These are phyloP conservation scores for Gnatocerus cornutus DNA, from an alignment of 2,888 invertebrate species.

Conservation along the genomic window DNA sequence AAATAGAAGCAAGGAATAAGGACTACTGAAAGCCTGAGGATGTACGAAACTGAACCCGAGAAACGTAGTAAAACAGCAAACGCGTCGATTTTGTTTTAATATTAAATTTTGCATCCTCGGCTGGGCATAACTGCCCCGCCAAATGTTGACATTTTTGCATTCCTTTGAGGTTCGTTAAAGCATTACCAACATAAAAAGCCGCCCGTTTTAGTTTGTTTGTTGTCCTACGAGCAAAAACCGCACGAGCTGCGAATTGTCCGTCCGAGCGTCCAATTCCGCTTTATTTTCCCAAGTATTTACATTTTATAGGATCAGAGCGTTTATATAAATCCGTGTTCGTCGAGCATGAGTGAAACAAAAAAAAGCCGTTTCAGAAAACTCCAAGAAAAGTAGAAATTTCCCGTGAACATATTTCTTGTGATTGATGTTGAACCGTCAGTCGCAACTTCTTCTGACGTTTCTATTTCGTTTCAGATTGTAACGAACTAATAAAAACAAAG, in stretches of 20 bases:
- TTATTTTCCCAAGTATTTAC: conserved; percentile 9
- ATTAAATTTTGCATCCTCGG: too few relatives aligned
- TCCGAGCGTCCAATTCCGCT: conserved; percentile 15
- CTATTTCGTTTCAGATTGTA: not conserved
- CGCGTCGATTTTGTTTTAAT: too few relatives aligned
- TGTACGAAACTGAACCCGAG: too few relatives aligned
- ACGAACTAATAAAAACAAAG: not conserved
- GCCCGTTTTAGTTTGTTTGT: not conserved
- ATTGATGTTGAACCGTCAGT: conserved; percentile 14
- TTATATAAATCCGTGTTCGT: conserved; percentile 10
- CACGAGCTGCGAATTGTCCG: conserved; percentile 13
- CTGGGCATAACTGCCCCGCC: too few relatives aligned
- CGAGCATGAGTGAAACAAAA: conserved; percentile 10
- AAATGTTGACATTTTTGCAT: not conserved
- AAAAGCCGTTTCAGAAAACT: not conserved
- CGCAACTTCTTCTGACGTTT: conserved; percentile 1
- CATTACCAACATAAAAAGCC: conserved; percentile 4
- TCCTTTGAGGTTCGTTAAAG: not conserved
- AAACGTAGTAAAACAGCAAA: too few relatives aligned
- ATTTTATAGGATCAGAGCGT: conserved; percentile 4
- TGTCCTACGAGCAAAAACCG: not conserved
- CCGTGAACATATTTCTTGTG: conserved; percentile 3
- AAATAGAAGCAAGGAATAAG: too few relatives aligned
- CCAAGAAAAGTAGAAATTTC: not conserved
- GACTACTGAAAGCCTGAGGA: too few relatives aligned